Conservation (phyloP, 2,888 invertebrate genomes). For the Lochmaea crataegi region DNA sequence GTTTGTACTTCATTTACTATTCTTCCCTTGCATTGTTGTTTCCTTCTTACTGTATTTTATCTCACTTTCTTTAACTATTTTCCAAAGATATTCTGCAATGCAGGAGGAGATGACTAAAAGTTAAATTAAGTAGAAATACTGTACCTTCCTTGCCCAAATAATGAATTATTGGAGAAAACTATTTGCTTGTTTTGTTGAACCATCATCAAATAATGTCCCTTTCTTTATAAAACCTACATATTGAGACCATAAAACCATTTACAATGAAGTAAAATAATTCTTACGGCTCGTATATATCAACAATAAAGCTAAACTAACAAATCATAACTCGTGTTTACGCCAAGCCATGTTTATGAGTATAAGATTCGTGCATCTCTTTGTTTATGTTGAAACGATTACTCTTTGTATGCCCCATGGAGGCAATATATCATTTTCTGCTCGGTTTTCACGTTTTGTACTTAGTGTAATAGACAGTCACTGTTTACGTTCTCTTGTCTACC, state of each 20-base stretch:
- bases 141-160: background rate
- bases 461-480: slow-evolving; percentile 19
- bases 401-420: slow-evolving; percentile 16
- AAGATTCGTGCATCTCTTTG: slow-evolving; percentile 35
- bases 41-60: too few species aligned
- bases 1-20: too few species aligned
- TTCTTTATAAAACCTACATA: background rate
- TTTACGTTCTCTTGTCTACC: slow-evolving; percentile 13
- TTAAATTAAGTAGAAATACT: too few species aligned
- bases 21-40: too few species aligned
- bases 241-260: background rate
- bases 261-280: slow-evolving; percentile 2
- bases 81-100: too few species aligned
- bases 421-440: slow-evolving; percentile 21
- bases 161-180: background rate
- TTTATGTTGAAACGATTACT: slow-evolving; percentile 39
- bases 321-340: slow-evolving; percentile 53
- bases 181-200: background rate
- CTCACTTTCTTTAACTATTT: too few species aligned
- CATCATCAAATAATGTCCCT: background rate
- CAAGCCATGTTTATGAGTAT: slow-evolving; percentile 51
- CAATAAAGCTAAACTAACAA: slow-evolving; percentile 29
- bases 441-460: slow-evolving; percentile 28
- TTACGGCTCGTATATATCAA: background rate
- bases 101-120: too few species aligned